phyloP scores from a whole-genome alignment of 2,113 vertebrate species.

The Erinaceus europaeus region DNA sequence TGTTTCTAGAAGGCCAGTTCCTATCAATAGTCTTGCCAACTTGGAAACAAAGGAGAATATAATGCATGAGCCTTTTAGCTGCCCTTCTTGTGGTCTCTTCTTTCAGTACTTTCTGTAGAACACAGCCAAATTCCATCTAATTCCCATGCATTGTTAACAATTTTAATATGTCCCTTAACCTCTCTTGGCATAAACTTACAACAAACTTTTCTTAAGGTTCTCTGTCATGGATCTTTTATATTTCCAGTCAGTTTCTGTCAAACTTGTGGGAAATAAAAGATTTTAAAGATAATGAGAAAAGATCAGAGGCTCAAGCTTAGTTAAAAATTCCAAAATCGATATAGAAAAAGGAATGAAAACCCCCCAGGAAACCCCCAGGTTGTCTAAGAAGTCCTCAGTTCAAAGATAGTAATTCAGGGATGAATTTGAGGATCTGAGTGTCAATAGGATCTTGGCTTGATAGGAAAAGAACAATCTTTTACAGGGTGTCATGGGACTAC shows the following conservation, averaged over 20 bases:
- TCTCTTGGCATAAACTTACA: constrained; percentile 28
- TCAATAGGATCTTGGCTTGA: constrained; percentile 82
- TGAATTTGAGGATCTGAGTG: constrained; percentile 84
- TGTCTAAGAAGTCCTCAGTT: constrained; percentile 84
- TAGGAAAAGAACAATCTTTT: constrained; percentile 76
- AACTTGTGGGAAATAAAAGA: constrained; percentile 82
- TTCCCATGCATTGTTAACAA: neutral
- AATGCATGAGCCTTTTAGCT: neutral
- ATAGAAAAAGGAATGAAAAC: constrained; percentile 78
- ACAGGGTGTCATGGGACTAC: constrained; percentile 66
- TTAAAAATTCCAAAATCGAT: constrained; percentile 88
- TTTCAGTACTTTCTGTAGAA: neutral
- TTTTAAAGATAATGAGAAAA: constrained; percentile 81
- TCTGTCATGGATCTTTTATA: constrained; percentile 73
- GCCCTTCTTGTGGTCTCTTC: neutral
- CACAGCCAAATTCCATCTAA: neutral
- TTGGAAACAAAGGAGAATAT: neutral
- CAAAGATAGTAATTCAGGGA: constrained; percentile 82
- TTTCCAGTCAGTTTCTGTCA: constrained; percentile 72
- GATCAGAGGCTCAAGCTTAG: constrained; percentile 84
- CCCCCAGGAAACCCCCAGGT: constrained; percentile 82
- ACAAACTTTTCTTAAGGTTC: constrained; percentile 53
- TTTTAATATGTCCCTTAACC: neutral
- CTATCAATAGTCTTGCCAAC: neutral
- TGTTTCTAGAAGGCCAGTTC: neutral